These are phyloP conservation scores for Sarcophaga peregrina DNA, from an alignment of 1,140 invertebrate genomes.

Conservation along the genomic window DNA sequence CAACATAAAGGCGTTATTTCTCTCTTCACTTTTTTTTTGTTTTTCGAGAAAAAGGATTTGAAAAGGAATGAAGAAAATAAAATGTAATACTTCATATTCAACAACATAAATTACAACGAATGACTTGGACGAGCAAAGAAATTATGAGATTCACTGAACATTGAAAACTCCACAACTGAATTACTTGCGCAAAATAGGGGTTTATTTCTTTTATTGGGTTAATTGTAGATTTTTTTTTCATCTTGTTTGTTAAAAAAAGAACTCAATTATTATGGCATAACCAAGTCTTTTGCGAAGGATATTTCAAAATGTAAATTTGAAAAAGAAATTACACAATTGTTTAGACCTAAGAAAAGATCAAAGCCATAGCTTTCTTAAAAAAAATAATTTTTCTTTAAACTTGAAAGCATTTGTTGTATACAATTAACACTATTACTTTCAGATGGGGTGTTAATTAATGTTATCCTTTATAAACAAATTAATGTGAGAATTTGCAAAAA, in stretches of 20 bases:
- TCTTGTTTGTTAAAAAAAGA: not conserved
- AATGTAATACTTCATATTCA: slow-evolving; percentile 33
- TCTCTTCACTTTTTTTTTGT: not conserved
- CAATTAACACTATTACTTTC: no score
- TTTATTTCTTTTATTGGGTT: slow-evolving; percentile 14
- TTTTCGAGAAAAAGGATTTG: no score
- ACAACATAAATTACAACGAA: slow-evolving; percentile 35
- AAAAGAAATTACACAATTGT: not conserved
- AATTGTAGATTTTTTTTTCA: not conserved
- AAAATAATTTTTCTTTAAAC: no score
- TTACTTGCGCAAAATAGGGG: slow-evolving; percentile 8
- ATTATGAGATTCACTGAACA: not conserved
- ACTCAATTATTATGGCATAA: not conserved
- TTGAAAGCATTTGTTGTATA: no score
- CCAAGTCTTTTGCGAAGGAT: not conserved
- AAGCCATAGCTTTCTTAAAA: no score
- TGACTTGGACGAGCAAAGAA: not conserved
- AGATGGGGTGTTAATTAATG: no score
- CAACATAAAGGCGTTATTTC: slow-evolving; percentile 33
- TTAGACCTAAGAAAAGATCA: no score
- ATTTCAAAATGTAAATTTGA: not conserved
- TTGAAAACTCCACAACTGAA: not conserved
- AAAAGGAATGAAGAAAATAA: not conserved
- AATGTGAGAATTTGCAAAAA: no score
- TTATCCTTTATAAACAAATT: no score